Conservation (phyloP, 2,113 vertebrate species). For the Indicator indicator region DNA sequence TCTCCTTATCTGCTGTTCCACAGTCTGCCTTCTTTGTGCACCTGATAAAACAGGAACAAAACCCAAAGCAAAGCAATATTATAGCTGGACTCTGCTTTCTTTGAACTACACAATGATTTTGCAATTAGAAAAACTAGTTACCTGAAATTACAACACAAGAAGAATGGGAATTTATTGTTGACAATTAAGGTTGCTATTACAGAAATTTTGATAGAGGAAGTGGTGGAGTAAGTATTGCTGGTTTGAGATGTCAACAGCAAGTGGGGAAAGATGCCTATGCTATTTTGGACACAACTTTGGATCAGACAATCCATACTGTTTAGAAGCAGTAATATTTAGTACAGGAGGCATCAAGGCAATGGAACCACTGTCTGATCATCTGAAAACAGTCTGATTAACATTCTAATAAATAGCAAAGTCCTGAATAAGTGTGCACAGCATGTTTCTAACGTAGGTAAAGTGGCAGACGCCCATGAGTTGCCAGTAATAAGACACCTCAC, state of each 20-base stretch:
- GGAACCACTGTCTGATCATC: background rate
- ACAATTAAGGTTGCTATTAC: background rate
- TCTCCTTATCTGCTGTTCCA: slow-evolving; percentile 68
- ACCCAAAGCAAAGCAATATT: background rate
- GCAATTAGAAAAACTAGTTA: background rate
- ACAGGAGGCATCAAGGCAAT: background rate
- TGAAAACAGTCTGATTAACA: background rate
- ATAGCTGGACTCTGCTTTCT: background rate
- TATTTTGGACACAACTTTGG: background rate
- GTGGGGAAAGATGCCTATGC: background rate
- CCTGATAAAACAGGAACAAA: slow-evolving; percentile 66
- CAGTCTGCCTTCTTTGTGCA: slow-evolving; percentile 88
- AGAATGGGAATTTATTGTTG: background rate
- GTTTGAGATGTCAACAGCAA: background rate
- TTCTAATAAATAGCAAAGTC: background rate
- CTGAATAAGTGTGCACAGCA: background rate
- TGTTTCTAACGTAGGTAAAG: background rate
- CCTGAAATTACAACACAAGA: background rate
- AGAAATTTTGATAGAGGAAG: background rate
- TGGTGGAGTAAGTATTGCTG: background rate
- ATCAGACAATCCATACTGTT: background rate
- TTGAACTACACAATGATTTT: background rate
- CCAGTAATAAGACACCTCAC: background rate
- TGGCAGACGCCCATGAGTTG: background rate
- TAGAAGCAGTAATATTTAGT: background rate